phyloP scores from a whole-genome alignment of 2,113 vertebrate genomes.

The Glareola pratincola region DNA sequence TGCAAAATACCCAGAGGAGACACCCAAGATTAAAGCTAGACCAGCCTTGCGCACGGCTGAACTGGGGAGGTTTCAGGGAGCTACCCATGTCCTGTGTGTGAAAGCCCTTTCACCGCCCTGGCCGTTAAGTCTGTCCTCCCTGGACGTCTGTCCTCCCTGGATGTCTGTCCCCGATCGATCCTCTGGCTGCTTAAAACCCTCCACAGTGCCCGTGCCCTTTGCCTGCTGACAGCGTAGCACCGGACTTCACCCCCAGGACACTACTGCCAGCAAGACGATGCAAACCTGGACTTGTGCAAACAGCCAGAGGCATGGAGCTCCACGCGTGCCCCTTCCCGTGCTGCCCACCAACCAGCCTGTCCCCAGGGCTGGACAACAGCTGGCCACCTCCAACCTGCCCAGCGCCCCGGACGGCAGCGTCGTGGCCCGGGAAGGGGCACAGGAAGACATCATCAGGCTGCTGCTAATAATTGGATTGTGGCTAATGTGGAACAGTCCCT shows the following conservation, averaged over 20 bases:
- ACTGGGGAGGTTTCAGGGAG: background rate
- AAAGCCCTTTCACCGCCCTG: background rate
- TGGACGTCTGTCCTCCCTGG: background rate
- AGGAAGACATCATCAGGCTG: background rate
- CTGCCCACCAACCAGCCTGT: background rate
- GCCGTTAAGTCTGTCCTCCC: background rate
- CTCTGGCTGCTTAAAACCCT: background rate
- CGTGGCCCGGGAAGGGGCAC: background rate
- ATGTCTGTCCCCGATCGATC: background rate
- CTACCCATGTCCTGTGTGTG: background rate
- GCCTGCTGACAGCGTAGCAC: background rate
- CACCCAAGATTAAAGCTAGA: background rate
- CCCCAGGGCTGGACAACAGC: accelerated
- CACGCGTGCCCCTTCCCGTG: accelerated
- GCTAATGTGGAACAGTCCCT: constrained; percentile 17
- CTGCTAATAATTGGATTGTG: background rate
- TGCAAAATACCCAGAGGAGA: background rate
- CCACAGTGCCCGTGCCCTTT: background rate
- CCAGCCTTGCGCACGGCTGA: background rate
- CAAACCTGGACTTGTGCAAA: background rate
- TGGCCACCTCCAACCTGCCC: background rate
- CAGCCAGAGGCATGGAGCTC: background rate
- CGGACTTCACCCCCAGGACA: background rate
- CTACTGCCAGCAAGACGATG: background rate
- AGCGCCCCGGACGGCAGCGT: accelerated